Percentiles rank a stretch among this genome's conserved stretches.
phyloP scores from a whole-genome alignment of 2,888 invertebrate species.

The Polydrusus cervinus region DNA sequence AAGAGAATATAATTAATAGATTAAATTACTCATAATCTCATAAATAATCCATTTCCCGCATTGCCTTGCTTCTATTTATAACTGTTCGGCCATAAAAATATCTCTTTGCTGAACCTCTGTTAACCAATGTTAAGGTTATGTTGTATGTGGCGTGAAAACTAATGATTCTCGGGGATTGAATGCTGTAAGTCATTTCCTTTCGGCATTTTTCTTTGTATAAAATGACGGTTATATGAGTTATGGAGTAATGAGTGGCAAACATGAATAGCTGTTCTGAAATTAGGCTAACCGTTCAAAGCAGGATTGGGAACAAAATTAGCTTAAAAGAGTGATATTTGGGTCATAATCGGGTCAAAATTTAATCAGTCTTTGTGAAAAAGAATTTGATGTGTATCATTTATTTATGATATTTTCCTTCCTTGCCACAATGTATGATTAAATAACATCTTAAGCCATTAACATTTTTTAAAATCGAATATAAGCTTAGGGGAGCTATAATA shows the following conservation, averaged over 20 bases:
- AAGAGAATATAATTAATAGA: conserved; percentile 17
- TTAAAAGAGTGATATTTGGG: background rate
- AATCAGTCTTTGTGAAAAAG: too few species aligned
- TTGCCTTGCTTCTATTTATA: conserved; percentile 19
- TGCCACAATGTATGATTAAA: too few species aligned
- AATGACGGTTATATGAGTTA: background rate
- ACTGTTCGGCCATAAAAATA: conserved; percentile 10
- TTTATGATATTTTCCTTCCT: background rate
- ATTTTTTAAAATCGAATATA: too few species aligned
- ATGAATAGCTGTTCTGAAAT: conserved; percentile 7
- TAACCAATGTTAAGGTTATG: conserved; percentile 31
- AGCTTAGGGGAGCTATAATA: too few species aligned
- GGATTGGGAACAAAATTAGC: conserved; percentile 2
- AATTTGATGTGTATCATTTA: too few species aligned
- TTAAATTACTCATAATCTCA: background rate
- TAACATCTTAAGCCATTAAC: too few species aligned
- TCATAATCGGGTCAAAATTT: background rate
- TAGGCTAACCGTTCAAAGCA: conserved; percentile 6
- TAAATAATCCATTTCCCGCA: conserved; percentile 25
- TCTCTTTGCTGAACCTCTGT: conserved; percentile 13
- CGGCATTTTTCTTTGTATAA: conserved; percentile 17
- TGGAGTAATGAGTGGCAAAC: conserved; percentile 6
- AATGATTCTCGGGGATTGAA: conserved; percentile 21
- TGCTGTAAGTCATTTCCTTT: conserved; percentile 16
- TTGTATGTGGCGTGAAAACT: conserved; percentile 19